phyloP scores from a whole-genome alignment of 92 coral and sea anemone genomes.

The Phenganax stokvisi region DNA sequence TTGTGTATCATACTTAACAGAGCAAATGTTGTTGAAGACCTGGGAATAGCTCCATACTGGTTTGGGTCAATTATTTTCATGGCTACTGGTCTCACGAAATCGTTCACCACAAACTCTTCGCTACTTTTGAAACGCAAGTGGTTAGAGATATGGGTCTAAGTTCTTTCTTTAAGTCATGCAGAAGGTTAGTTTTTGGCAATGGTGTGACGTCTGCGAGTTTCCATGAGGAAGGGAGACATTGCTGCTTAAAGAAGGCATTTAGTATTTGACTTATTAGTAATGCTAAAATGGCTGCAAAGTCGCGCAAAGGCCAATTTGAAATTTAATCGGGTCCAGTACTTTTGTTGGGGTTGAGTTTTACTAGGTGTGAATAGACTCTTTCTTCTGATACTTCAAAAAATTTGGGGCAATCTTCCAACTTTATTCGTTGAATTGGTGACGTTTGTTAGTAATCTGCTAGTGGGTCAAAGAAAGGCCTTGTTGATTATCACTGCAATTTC shows the following conservation, averaged over 20 bases:
- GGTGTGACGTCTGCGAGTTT: constrained; percentile 6
- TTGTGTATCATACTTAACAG: constrained; percentile 15
- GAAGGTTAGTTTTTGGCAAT: neutral
- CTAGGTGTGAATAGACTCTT: neutral
- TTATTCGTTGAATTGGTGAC: neutral
- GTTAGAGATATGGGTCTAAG: constrained; percentile 15
- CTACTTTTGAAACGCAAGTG: constrained; percentile 3
- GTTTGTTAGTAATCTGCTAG: neutral
- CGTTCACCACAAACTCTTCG: constrained; percentile 12
- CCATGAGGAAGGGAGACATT: constrained; percentile 11
- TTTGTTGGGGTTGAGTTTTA: neutral
- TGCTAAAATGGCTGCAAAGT: constrained; percentile 9
- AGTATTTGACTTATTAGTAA: neutral
- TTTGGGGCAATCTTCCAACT: neutral
- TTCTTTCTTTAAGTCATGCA: neutral
- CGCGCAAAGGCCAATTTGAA: neutral
- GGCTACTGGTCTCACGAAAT: constrained; percentile 3
- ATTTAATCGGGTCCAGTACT: neutral
- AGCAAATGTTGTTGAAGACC: neutral
- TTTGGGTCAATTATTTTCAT: neutral
- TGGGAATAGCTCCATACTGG: neutral
- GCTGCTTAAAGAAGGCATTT: constrained; percentile 6
- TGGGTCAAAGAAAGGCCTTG: too few relatives aligned
- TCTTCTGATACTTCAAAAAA: neutral
- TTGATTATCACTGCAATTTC: too few relatives aligned